Evolutionary conservation across 2,888 invertebrate genomes (phyloP), one percentile per base, ranked within the genome.

Genomic region (Drosophila meridionalis): DNA sequence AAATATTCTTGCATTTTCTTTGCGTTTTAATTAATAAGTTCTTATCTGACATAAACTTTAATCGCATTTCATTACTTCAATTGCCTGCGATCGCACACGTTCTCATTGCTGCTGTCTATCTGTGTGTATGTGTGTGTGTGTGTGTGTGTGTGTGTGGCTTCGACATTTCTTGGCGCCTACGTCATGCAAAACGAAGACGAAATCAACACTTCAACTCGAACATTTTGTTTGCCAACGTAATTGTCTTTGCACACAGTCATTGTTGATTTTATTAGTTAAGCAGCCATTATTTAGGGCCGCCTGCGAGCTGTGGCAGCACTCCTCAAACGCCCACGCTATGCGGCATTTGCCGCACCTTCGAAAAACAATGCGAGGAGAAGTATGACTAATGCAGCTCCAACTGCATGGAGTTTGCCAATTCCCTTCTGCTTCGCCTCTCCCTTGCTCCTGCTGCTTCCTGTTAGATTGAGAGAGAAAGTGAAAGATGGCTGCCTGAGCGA

Each of bases 191-290:
- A 57, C 32, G 58, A 65, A 72, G 67, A 77, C 61, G 57, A 62
- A 77, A 63, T 61, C 47, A 67, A 68, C 69, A 81, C 71, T 71
- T 72, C 65, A 83, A 67, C 40, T 58, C 38, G 45, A 38, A 53
- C 59, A 64, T 63, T 73, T 71, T 71, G 62, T 86, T 88, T 86
- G 80, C 61, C 59, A 28, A 80, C 80, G 73, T 88, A 86, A 83
- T 83, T 83, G 86, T 77, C 67, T 73, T 85, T 82, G 60, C 65
- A 69, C 66, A 72, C 53, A 64, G 42, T 47, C 57, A 58, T 59
- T 86, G 83, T 85, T 83, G 83, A 83, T 83, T 88, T 74, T 85
- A 82, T 85, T 85, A 79, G 75, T 87, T 74, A 83, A 57, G 59
- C 67, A 61, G 42, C 69, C 30, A 67, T 68, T 66, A 59, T 63